Conservation (phyloP, 2,113 vertebrate genomes). For the Nycticryphes semicollaris region DNA sequence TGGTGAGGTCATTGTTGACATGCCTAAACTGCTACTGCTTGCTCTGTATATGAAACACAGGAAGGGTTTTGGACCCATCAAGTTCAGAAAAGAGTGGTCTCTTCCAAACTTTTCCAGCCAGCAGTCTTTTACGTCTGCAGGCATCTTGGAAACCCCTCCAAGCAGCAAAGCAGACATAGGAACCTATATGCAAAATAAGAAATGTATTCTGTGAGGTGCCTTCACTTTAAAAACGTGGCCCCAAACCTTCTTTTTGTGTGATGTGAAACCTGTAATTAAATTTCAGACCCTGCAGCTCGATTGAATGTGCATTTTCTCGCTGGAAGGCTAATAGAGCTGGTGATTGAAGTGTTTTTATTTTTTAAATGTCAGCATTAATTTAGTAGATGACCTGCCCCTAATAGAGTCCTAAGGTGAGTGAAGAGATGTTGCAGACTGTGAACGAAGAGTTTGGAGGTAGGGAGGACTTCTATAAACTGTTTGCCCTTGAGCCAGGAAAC, state of each 20-base stretch:
- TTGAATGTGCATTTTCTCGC: conserved; percentile 38
- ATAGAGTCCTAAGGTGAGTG: neutral
- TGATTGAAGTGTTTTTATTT: conserved; percentile 28
- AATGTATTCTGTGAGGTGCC: neutral
- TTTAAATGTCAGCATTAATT: neutral
- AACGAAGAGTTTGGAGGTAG: neutral
- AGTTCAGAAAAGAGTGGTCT: neutral
- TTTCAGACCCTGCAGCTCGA: conserved; percentile 52
- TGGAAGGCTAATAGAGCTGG: conserved; percentile 23
- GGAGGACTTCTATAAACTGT: neutral
- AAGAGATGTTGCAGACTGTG: neutral
- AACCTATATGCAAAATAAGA: neutral
- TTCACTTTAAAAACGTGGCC: conserved; percentile 50
- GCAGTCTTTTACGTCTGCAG: neutral
- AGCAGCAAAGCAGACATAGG: neutral
- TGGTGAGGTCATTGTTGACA: neutral
- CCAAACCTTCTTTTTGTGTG: conserved; percentile 47
- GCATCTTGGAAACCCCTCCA: neutral
- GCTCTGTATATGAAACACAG: neutral
- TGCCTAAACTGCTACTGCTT: neutral
- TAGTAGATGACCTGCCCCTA: neutral
- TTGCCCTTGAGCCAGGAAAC: conserved; percentile 38
- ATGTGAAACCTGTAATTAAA: conserved; percentile 11
- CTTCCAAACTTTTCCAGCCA: neutral
- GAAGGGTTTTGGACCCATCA: neutral